A percentile compares a stretch with the other conserved stretches of the same genome.
These are phyloP conservation scores for Octodon degus DNA, from an alignment of 2,113 vertebrate genomes.

Conservation along the genomic window DNA sequence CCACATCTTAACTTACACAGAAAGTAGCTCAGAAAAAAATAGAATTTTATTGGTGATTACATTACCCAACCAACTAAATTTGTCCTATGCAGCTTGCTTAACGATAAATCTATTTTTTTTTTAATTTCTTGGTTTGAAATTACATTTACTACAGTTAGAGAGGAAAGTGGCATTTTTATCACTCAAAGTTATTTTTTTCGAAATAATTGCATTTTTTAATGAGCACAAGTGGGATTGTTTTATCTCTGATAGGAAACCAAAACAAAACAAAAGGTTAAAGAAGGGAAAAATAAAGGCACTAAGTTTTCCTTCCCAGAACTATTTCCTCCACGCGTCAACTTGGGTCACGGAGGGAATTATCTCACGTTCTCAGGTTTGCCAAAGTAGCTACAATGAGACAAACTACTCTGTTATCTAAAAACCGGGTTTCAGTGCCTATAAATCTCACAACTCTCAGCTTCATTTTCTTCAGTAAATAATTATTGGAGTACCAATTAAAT, in stretches of 20 bases:
- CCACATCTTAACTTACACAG: constrained; percentile 54
- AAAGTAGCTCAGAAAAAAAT: background rate
- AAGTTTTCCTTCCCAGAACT: background rate
- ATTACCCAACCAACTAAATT: background rate
- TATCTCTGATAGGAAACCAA: constrained; percentile 17
- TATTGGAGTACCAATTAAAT: background rate
- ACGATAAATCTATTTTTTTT: constrained; percentile 6
- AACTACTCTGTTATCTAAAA: background rate
- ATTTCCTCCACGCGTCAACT: background rate
- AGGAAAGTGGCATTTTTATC: background rate
- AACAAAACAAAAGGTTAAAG: background rate
- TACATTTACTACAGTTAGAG: constrained; percentile 14
- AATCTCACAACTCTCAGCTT: background rate
- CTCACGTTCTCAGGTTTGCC: constrained; percentile 30
- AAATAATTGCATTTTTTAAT: constrained; percentile 33
- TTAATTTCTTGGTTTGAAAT: constrained; percentile 51
- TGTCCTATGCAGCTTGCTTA: constrained; percentile 6
- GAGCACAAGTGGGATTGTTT: background rate
- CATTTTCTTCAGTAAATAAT: background rate
- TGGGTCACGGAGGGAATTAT: background rate
- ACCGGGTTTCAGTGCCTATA: constrained; percentile 15
- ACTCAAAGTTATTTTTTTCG: constrained; percentile 30
- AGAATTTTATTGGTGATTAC: background rate
- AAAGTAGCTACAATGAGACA: background rate
- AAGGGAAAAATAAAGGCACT: background rate